A percentile compares a stretch with the other conserved stretches of the same genome.
phyloP scores from a whole-genome alignment of 2,797 vertebrate genomes.

The Malurus leucopterus region DNA sequence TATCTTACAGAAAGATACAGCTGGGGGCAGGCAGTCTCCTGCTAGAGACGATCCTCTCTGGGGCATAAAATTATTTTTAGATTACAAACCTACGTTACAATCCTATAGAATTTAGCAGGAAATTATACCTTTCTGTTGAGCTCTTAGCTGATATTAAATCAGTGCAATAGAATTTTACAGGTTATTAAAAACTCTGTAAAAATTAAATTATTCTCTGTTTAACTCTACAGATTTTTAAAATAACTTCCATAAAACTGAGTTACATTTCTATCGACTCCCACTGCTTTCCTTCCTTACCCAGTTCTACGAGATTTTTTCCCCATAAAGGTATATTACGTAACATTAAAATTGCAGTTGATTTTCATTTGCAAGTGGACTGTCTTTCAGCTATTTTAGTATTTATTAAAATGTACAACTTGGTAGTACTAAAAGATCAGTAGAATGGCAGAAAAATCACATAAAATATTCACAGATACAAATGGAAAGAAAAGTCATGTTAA shows the following conservation, averaged over 20 bases:
- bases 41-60: not conserved
- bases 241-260: conserved; percentile 37
- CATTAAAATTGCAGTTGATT: conserved; percentile 21
- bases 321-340: conserved; percentile 12
- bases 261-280: conserved; percentile 30
- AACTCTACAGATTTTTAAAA: conserved; percentile 36
- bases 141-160: conserved; percentile 25
- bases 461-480: not conserved
- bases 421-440: not conserved
- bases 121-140: conserved; percentile 24
- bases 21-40: not conserved
- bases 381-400: conserved; percentile 23
- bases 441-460: not conserved
- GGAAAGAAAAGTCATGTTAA: not conserved
- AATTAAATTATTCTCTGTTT: conserved; percentile 56
- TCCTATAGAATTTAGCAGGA: conserved; percentile 24
- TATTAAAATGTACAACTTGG: not conserved
- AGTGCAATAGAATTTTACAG: not conserved
- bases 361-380: conserved; percentile 13
- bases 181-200: conserved; percentile 38
- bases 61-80: conserved; percentile 30
- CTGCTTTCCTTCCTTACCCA: conserved; percentile 25
- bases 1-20: not conserved
- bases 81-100: not conserved
- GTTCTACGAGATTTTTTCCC: not conserved